Conservation (phyloP, 2,113 vertebrate species). For the Aspidoscelis tigris region DNA sequence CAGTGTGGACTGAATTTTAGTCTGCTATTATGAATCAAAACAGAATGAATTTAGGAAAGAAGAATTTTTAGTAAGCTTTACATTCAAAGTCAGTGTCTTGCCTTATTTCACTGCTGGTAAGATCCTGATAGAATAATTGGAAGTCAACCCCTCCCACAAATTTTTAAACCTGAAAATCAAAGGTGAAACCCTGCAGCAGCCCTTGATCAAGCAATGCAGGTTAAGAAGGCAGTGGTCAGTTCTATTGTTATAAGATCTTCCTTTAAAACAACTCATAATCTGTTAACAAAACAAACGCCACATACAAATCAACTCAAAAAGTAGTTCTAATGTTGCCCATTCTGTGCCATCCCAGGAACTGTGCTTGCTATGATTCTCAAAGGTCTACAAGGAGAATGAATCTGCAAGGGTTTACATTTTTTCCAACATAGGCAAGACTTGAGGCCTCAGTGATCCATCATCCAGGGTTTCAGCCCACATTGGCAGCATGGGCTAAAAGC, state of each 20-base stretch:
- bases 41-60: neutral
- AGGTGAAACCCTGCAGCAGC: neutral
- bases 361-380: conserved; percentile 36
- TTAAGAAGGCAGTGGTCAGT: rapidly evolving
- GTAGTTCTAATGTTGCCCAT: neutral
- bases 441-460: conserved; percentile 21
- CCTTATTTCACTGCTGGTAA: conserved; percentile 22
- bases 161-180: neutral
- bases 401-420: conserved; percentile 17
- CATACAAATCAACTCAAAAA: conserved; percentile 13
- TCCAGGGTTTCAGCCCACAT: neutral
- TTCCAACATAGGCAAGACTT: conserved; percentile 52
- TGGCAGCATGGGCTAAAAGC: conserved; percentile 5
- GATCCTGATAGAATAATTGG: conserved; percentile 34
- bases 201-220: conserved; percentile 5
- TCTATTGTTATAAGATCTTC: neutral
- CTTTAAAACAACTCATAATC: conserved; percentile 15
- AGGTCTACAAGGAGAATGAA: conserved; percentile 12
- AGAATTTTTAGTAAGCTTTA: conserved; percentile 17
- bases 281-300: conserved; percentile 19
- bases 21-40: neutral
- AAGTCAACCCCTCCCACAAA: neutral
- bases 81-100: conserved; percentile 15
- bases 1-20: neutral
- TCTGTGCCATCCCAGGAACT: conserved; percentile 36